These are phyloP conservation scores for Orius insidiosus DNA, from an alignment of 1,140 invertebrate genomes.

Conservation along the genomic window DNA sequence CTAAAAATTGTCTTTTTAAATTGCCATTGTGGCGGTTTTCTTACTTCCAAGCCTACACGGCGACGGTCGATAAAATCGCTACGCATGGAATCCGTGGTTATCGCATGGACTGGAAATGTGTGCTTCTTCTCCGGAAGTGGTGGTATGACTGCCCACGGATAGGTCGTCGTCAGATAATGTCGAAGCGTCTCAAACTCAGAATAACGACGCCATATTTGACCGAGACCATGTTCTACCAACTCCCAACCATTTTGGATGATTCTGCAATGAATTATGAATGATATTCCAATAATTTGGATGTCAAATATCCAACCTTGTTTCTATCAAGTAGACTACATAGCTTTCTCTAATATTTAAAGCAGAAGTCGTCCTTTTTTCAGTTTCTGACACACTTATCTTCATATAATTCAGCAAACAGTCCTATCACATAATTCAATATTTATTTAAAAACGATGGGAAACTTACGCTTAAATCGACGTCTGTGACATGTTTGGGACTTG, in stretches of 20 bases:
- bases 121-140: constrained; percentile 68
- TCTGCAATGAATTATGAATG: constrained; percentile 31
- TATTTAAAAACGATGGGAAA: no score
- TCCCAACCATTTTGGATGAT: constrained; percentile 51
- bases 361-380: constrained; percentile 64
- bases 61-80: constrained; percentile 71
- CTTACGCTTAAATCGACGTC: no score
- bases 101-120: constrained; percentile 63
- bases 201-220: constrained; percentile 61
- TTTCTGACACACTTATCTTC: constrained; percentile 64
- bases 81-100: constrained; percentile 59
- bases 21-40: constrained; percentile 2
- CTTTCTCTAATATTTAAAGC: constrained; percentile 64
- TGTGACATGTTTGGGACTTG: no score
- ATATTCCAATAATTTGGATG: constrained; percentile 10
- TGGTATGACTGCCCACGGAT: constrained; percentile 60
- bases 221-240: constrained; percentile 39
- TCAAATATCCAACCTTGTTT: no score
- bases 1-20: constrained; percentile 25
- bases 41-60: constrained; percentile 55
- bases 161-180: constrained; percentile 56
- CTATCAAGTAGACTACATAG: constrained; percentile 68
- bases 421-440: constrained; percentile 24
- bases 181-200: constrained; percentile 69
- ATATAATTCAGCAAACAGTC: constrained; percentile 55